phyloP scores from a whole-genome alignment of 2,113 vertebrate species.

The Grammomys dolichurus region DNA sequence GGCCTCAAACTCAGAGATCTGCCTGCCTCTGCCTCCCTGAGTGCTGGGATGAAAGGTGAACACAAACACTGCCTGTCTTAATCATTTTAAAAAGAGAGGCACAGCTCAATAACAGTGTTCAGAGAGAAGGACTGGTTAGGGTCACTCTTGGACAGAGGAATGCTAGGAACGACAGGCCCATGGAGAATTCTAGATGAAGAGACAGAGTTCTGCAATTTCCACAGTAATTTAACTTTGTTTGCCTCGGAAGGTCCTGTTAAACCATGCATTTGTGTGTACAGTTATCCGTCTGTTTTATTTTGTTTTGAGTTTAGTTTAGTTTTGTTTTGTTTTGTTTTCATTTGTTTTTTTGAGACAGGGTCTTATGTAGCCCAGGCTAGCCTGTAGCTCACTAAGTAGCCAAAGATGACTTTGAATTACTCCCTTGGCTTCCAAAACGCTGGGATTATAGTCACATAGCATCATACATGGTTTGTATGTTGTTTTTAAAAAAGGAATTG shows the following conservation, averaged over 20 bases:
- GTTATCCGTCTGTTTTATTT: not conserved
- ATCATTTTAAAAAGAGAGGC: not conserved
- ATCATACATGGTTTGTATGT: not conserved
- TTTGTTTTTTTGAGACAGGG: not conserved
- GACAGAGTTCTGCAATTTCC: not conserved
- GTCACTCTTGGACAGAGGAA: not conserved
- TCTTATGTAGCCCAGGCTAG: not conserved
- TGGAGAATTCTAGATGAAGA: not conserved
- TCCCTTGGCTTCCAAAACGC: not conserved
- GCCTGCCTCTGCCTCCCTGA: no score
- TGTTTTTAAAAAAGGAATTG: not conserved
- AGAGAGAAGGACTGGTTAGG: not conserved
- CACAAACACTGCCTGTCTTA: not conserved
- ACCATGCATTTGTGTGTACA: not conserved
- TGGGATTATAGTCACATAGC: not conserved
- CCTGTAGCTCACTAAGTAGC: not conserved
- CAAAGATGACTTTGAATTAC: no score
- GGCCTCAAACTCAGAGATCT: not conserved
- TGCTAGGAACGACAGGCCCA: no score
- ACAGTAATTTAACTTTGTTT: not conserved
- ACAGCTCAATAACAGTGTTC: not conserved
- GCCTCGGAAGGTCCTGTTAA: not conserved
- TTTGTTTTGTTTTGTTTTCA: no score
- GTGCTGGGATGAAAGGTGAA: not conserved
- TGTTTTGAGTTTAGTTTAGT: not conserved